Evolutionary conservation across 2,113 vertebrate species (phyloP).

Genomic region (Caranx ignobilis): DNA sequence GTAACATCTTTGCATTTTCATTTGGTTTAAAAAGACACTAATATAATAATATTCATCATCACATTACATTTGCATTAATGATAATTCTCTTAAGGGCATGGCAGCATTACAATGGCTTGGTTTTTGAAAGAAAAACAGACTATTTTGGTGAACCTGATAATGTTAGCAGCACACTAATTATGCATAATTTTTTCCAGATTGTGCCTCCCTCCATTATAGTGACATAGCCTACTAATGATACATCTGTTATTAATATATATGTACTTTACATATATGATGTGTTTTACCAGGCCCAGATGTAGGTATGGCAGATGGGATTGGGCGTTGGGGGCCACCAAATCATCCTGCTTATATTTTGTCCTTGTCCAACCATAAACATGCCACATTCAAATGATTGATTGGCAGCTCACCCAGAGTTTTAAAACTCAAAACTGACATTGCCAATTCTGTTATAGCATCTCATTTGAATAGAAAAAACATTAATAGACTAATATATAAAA

Average conservation of each 20-base stretch:
- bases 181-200: conserved; percentile 14
- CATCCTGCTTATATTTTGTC: too few relatives aligned
- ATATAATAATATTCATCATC: conserved; percentile 44
- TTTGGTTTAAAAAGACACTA: conserved; percentile 38
- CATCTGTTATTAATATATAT: background rate
- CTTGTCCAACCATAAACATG: too few relatives aligned
- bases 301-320: too few relatives aligned
- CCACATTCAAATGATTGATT: too few relatives aligned
- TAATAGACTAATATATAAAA: too few relatives aligned
- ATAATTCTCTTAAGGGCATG: conserved; percentile 19
- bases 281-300: background rate
- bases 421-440: too few relatives aligned
- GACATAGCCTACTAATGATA: background rate
- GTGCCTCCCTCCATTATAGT: background rate
- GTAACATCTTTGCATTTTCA: conserved; percentile 46
- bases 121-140: background rate
- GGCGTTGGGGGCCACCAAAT: too few relatives aligned
- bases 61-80: conserved; percentile 45
- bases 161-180: background rate
- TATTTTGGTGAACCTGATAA: conserved; percentile 19
- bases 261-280: background rate
- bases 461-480: too few relatives aligned
- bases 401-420: too few relatives aligned
- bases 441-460: too few relatives aligned
- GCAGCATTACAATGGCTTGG: conserved; percentile 1